Conservation (phyloP, 2,888 invertebrate genomes). For the Nasonia oneida region DNA sequence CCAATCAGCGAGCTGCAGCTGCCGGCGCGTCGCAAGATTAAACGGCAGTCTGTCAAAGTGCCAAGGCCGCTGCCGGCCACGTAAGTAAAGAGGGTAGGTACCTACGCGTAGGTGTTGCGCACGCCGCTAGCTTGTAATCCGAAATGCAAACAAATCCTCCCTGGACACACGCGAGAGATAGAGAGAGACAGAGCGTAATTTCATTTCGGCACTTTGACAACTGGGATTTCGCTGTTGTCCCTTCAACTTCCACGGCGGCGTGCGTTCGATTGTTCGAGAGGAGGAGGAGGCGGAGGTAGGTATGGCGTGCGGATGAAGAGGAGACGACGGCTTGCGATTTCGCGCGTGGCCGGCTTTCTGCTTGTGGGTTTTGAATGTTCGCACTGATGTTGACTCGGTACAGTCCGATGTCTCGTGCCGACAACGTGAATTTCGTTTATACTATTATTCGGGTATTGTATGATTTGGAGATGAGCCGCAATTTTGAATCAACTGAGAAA, state of each 20-base stretch:
- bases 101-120: neutral
- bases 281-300: neutral
- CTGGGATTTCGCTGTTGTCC: conserved; percentile 13
- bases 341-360: neutral
- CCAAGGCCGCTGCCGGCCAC: conserved; percentile 21
- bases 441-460: no score
- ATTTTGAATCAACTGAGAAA: neutral
- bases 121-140: conserved; percentile 67
- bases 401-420: neutral
- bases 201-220: conserved; percentile 48
- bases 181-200: conserved; percentile 59
- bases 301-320: neutral
- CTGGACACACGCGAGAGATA: conserved; percentile 58
- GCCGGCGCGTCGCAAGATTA: conserved; percentile 35
- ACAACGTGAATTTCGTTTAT: no score
- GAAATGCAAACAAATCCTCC: conserved; percentile 71
- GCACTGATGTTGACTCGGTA: neutral
- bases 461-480: no score
- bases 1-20: conserved; percentile 28
- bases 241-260: neutral
- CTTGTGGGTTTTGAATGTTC: neutral
- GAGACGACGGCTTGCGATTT: neutral
- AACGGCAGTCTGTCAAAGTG: conserved; percentile 57
- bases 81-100: conserved; percentile 41
- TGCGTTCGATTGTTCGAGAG: neutral